phyloP scores from a whole-genome alignment of 1,140 invertebrate species.

The Gonioctena quinquepunctata region DNA sequence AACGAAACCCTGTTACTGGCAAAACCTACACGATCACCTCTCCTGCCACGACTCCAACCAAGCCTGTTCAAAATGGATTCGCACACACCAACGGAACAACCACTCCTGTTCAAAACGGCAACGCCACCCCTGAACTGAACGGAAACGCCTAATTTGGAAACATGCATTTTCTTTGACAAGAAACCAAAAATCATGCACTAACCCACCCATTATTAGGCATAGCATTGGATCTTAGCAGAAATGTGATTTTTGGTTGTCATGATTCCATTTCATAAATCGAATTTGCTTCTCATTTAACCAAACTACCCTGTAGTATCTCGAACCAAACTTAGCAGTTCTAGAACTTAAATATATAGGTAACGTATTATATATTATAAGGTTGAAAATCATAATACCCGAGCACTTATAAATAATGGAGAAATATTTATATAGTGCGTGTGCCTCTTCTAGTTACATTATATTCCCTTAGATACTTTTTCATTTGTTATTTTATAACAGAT shows the following conservation, averaged over 20 bases:
- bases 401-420: slow-evolving; percentile 20
- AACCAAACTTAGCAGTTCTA: slow-evolving; percentile 22
- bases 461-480: not conserved
- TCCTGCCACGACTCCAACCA: slow-evolving; percentile 46
- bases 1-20: slow-evolving; percentile 53
- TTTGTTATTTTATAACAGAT: slow-evolving; percentile 4
- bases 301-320: slow-evolving; percentile 12
- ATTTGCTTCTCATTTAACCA: not conserved
- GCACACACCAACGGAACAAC: slow-evolving; percentile 7
- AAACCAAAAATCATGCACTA: slow-evolving; percentile 13
- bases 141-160: slow-evolving; percentile 11
- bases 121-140: slow-evolving; percentile 6
- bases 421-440: slow-evolving; percentile 20
- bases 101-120: slow-evolving; percentile 9
- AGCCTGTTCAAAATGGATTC: slow-evolving; percentile 24
- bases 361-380: slow-evolving; percentile 25
- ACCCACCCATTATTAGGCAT: not conserved
- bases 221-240: not conserved
- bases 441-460: slow-evolving; percentile 8
- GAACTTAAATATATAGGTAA: slow-evolving; percentile 23
- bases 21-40: slow-evolving; percentile 48
- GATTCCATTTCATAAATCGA: not conserved
- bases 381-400: slow-evolving; percentile 1
- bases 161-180: not conserved
- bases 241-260: not conserved